A percentile compares a stretch with the other conserved stretches of the same genome.
Conservation (phyloP, 2,113 vertebrate genomes). For the Geothlypis trichas region DNA sequence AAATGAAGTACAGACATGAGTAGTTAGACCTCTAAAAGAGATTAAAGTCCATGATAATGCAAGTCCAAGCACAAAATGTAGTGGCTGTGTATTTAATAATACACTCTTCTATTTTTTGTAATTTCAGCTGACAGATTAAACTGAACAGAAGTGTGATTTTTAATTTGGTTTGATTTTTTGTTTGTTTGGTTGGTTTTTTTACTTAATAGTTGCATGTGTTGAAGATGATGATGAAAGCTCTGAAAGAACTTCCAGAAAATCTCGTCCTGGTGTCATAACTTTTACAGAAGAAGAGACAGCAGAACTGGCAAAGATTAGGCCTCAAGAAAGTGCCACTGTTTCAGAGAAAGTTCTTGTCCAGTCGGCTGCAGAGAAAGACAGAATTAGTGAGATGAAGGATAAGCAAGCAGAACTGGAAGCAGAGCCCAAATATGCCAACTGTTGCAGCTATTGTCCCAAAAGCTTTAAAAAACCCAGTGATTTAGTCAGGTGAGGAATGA, state of each 20-base stretch:
- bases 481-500: constrained; percentile 86
- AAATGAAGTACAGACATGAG: not conserved
- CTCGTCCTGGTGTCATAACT: constrained; percentile 89
- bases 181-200: not conserved
- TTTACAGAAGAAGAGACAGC: constrained; percentile 96
- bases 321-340: constrained; percentile 88
- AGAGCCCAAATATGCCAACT: constrained; percentile 93
- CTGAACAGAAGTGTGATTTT: not conserved
- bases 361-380: constrained; percentile 94
- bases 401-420: constrained; percentile 89
- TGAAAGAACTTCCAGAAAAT: constrained; percentile 81
- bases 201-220: constrained; percentile 69
- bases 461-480: constrained; percentile 99
- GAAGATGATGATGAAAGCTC: constrained; percentile 83
- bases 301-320: constrained; percentile 89
- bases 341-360: constrained; percentile 96
- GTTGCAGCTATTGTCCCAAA: constrained; percentile 92
- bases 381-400: constrained; percentile 96
- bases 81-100: not conserved
- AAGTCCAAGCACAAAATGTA: not conserved
- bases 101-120: not conserved
- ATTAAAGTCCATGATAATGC: not conserved
- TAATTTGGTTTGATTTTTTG: not conserved
- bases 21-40: not conserved
- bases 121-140: not conserved